A percentile compares a stretch with the other conserved stretches of the same genome.
These are phyloP conservation scores for Actinia tenebrosa DNA, from an alignment of 64 coral and sea anemone species.

Conservation along the genomic window DNA sequence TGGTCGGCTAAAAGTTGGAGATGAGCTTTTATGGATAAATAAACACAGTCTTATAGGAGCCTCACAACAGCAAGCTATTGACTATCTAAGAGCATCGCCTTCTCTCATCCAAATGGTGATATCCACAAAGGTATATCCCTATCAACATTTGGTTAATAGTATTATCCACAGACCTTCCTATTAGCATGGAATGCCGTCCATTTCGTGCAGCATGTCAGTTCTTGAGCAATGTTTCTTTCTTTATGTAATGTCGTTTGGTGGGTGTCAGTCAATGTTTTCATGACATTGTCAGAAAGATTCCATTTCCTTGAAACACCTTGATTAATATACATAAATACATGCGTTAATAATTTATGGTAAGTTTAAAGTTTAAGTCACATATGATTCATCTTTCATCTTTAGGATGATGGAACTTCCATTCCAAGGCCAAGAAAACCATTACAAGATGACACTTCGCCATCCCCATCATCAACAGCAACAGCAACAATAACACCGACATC, in stretches of 20 bases:
- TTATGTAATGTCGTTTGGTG: neutral
- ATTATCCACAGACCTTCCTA: neutral
- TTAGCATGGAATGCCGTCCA: neutral
- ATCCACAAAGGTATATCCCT: conserved; percentile 55
- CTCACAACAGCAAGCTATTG: conserved; percentile 75
- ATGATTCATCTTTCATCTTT: neutral
- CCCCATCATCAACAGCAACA: neutral
- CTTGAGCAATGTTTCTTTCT: no score
- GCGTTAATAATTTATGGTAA: no score
- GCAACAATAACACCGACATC: neutral
- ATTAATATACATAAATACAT: no score
- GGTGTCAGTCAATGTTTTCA: no score
- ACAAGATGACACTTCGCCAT: neutral
- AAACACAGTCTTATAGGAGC: conserved; percentile 81
- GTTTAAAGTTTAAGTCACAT: no score
- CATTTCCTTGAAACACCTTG: no score
- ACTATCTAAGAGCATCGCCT: conserved; percentile 82
- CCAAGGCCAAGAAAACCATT: neutral
- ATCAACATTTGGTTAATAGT: no score
- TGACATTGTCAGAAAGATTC: neutral
- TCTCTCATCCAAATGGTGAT: conserved; percentile 84
- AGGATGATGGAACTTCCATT: neutral
- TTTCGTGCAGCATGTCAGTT: no score
- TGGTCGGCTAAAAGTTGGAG: conserved; percentile 86
- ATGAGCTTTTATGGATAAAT: conserved; percentile 95